Evolutionary conservation across 1,140 invertebrate species (phyloP), one percentile per base, ranked within the genome.

Genomic region (Drosophila sulfurigaster): DNA sequence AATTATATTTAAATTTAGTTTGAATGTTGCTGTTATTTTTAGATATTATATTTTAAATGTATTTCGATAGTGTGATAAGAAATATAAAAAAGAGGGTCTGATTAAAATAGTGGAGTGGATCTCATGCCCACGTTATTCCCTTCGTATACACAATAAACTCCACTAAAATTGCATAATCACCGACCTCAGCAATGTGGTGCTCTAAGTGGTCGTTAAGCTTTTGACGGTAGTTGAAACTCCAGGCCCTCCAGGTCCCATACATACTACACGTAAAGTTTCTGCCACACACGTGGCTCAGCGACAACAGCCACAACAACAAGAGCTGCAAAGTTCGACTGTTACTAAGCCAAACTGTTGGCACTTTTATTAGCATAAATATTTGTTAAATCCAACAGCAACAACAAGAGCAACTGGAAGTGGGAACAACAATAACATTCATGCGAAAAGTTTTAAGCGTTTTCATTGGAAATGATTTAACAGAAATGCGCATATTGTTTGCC

Each of bases 301-400:
- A 11, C 30, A 49, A 51, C 43, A 48, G 30, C 8, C 16, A 51
- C 13, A 64, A 41, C 15, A 67, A 41, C 43, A 51, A 35, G 62
- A 70, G 51, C 70, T 7, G 62, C 59, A 65, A 63, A 67, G 68
- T 75, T 79, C 32, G 66, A 59, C 48, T 51, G 59, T 68, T 60
- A 58, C 63, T 62, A 58, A 59, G 52, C 46, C 65, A 51, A 69
- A 66, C 51, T 71, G 66, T 52, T 78, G 64, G 52, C 75, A 78
- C 82, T 79, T 86, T 86, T 86, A 86, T 86, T 86, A 87, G 82
- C 82, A 86, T 86, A 86, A 82, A 86, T 86, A 86, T 86, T 86
- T 86, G 82, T 86, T 79, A 87, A 86, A 86, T 79, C 62, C 82
- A 74, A 62, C 48, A 80, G 59, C 60, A 71, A 49, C 51, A 65